phyloP scores from a whole-genome alignment of 1,140 invertebrate species.

The Oreohelix idahoensis region DNA sequence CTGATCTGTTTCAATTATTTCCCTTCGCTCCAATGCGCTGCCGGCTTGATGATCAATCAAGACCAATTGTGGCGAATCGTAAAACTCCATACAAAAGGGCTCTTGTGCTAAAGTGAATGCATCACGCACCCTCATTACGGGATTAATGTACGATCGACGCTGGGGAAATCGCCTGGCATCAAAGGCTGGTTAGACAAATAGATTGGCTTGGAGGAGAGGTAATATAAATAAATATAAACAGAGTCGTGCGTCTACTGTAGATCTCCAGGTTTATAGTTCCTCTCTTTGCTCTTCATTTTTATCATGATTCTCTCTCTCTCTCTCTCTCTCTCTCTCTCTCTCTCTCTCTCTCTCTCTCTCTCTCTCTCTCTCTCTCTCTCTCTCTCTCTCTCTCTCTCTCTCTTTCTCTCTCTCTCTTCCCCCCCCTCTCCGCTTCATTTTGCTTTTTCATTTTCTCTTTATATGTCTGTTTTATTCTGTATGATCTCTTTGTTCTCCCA shows the following conservation, averaged over 20 bases:
- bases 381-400: background rate
- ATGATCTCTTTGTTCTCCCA: no score
- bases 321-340: background rate
- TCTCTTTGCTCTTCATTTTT: background rate
- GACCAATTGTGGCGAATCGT: background rate
- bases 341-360: background rate
- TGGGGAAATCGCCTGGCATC: background rate
- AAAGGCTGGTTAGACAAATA: background rate
- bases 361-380: background rate
- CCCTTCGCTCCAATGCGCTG: background rate
- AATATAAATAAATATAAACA: background rate
- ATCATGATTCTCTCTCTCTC: no score
- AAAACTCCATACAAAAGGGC: conserved; percentile 4
- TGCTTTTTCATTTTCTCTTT: no score
- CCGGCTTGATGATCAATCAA: conserved; percentile 1
- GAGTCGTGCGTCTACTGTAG: background rate
- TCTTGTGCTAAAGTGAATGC: background rate
- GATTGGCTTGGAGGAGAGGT: background rate
- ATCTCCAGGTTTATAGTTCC: no score
- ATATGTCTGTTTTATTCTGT: no score
- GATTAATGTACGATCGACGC: background rate
- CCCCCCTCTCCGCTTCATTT: no score
- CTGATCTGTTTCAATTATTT: conserved; percentile 2
- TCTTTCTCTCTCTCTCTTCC: no score
- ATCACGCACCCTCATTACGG: background rate